phyloP scores from a whole-genome alignment of 2,113 vertebrate genomes.

The Aplodontia rufa region DNA sequence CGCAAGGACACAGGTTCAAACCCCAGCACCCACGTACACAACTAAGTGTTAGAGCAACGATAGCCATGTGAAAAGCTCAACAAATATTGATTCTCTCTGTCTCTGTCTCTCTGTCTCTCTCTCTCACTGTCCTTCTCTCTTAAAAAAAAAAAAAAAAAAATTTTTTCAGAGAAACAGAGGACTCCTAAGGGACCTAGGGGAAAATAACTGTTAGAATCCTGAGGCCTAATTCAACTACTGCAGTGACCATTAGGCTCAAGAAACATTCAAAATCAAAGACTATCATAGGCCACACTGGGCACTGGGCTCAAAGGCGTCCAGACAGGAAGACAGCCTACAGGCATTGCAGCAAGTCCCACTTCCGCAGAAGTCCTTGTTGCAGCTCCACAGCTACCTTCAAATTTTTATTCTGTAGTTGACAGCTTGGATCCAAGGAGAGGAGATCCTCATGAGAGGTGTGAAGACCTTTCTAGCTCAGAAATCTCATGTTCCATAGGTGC shows the following conservation, averaged over 20 bases:
- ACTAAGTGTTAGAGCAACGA: too few relatives aligned
- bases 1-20: too few relatives aligned
- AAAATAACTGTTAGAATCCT: neutral
- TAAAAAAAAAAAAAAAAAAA: too few relatives aligned
- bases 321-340: neutral
- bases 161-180: neutral
- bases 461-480: neutral
- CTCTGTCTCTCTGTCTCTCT: too few relatives aligned
- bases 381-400: neutral
- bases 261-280: conserved; percentile 14
- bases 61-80: too few relatives aligned
- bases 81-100: too few relatives aligned
- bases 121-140: too few relatives aligned
- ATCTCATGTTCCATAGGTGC: neutral
- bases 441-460: neutral
- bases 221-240: neutral
- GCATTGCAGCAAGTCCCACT: neutral
- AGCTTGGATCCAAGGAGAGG: neutral
- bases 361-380: neutral
- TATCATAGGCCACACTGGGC: neutral
- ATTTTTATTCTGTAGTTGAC: neutral
- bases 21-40: too few relatives aligned
- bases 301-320: neutral
- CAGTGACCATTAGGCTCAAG: neutral
- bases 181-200: neutral